Evolutionary conservation across 2,888 invertebrate species (phyloP).

Genomic region (Torymus texanus): DNA sequence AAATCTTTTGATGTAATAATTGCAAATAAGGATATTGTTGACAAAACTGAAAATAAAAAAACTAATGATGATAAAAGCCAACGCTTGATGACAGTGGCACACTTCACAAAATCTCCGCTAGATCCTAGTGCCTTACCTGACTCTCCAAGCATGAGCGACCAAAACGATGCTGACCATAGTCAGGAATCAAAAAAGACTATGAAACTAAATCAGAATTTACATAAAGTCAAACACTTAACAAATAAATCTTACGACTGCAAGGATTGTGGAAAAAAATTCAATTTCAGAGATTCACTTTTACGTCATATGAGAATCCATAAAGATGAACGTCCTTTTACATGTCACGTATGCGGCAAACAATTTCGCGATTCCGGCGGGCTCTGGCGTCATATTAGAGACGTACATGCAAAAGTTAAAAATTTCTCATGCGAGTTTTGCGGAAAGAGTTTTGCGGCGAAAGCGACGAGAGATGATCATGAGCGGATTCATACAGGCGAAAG

Average conservation of each 20-base stretch:
- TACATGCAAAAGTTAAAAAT: slow-evolving; percentile 71
- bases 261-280: slow-evolving; percentile 76
- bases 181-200: no score
- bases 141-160: neutral
- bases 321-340: slow-evolving; percentile 72
- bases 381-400: slow-evolving; percentile 71
- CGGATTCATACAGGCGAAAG: slow-evolving; percentile 71
- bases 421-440: slow-evolving; percentile 71
- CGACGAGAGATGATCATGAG: slow-evolving; percentile 72
- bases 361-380: slow-evolving; percentile 73
- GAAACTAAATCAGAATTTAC: no score
- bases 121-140: neutral
- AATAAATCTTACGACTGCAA: slow-evolving; percentile 68
- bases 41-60: slow-evolving; percentile 38
- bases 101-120: neutral
- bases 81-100: slow-evolving; percentile 3
- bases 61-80: neutral
- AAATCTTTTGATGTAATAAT: slow-evolving; percentile 66
- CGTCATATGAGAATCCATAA: slow-evolving; percentile 75
- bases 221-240: neutral
- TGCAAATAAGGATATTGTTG: slow-evolving; percentile 61
- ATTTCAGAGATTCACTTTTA: slow-evolving; percentile 76
- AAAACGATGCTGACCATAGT: neutral
- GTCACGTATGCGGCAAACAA: slow-evolving; percentile 74
- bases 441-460: slow-evolving; percentile 71